Evolutionary conservation across 2,113 vertebrate species (phyloP).

Genomic region (Cololabis saira): DNA sequence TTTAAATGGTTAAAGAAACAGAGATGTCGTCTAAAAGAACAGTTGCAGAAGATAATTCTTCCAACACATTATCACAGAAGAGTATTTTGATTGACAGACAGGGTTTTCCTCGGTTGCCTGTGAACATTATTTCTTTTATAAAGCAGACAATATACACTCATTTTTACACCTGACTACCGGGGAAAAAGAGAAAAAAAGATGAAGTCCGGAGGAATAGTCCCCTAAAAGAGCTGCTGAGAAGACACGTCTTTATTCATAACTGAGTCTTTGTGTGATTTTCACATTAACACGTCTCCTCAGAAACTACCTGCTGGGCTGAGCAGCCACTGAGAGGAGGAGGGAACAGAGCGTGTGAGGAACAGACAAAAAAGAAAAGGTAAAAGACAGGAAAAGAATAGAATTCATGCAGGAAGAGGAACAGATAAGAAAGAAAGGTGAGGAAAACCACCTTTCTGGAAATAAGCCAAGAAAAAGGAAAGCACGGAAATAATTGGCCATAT

Average conservation of each 20-base stretch:
- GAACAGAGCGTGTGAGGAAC: neutral
- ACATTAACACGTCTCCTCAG: conserved; percentile 34
- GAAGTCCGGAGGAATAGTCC: neutral
- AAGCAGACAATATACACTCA: conserved; percentile 30
- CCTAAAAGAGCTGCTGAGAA: conserved; percentile 6
- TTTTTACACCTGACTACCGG: conserved; percentile 30
- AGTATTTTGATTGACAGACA: neutral
- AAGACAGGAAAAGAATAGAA: neutral
- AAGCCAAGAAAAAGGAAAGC: neutral
- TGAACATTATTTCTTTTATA: conserved; percentile 11
- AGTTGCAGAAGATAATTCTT: too few species aligned
- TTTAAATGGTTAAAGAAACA: neutral
- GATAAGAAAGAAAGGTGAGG: neutral
- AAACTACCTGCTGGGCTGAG: conserved; percentile 43
- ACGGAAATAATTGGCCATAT: too few species aligned
- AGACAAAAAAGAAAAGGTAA: neutral
- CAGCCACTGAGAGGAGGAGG: conserved; percentile 5
- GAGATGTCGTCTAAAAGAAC: too few species aligned
- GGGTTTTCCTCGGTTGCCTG: conserved; percentile 12
- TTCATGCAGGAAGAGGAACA: neutral
- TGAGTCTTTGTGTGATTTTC: conserved; percentile 31
- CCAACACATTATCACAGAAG: neutral
- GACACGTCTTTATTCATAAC: conserved; percentile 28
- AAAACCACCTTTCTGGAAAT: neutral
- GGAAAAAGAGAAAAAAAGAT: neutral